Conservation (phyloP, 2,888 invertebrate species). For the Lasius fuliginosus region DNA sequence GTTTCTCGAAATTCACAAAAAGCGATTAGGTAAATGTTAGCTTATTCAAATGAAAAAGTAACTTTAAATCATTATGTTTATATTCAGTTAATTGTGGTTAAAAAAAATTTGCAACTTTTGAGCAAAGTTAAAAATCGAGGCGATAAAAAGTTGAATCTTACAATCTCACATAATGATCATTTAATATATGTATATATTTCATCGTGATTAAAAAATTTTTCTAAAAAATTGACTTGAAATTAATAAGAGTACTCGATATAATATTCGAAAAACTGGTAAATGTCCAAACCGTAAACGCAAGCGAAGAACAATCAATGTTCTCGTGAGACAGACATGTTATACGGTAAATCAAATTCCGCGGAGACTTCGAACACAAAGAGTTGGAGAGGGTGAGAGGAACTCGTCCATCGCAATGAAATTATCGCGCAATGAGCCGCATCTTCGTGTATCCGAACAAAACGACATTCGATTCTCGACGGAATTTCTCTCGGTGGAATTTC, state of each 20-base stretch:
- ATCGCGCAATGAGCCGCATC: constrained; percentile 46
- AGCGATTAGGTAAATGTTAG: not conserved
- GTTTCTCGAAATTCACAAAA: not conserved
- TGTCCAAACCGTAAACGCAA: constrained; percentile 10
- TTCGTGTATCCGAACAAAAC: constrained; percentile 48
- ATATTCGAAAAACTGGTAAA: not conserved
- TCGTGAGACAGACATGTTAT: constrained; percentile 33
- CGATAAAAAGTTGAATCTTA: not conserved
- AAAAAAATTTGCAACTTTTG: not conserved
- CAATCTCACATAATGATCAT: not conserved
- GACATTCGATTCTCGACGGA: constrained; percentile 43
- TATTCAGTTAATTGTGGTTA: not conserved
- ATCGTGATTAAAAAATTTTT: not conserved
- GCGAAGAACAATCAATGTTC: constrained; percentile 33
- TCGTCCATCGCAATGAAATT: constrained; percentile 58
- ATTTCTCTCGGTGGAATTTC: constrained; percentile 37
- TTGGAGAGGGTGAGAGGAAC: not conserved
- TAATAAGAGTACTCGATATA: constrained; percentile 4
- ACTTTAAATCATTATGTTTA: not conserved
- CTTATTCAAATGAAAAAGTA: not conserved
- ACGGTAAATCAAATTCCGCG: constrained; percentile 55
- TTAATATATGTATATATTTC: not conserved
- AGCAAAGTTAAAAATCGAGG: not conserved
- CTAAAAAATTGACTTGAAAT: not conserved
- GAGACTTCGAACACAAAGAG: constrained; percentile 46